These are phyloP conservation scores for Bufotes viridis DNA, from an alignment of 2,797 vertebrate genomes.

Conservation along the genomic window DNA sequence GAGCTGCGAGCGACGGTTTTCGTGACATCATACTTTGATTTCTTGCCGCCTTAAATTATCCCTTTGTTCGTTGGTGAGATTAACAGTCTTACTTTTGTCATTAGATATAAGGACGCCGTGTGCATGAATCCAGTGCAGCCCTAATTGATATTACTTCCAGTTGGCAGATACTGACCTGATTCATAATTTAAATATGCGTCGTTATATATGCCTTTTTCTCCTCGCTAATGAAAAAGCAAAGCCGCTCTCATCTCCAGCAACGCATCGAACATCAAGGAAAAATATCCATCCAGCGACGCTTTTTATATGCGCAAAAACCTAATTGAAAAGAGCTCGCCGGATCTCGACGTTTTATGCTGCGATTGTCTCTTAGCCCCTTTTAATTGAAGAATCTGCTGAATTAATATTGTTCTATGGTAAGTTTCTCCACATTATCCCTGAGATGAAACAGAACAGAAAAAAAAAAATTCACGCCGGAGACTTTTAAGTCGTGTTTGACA, in stretches of 20 bases:
- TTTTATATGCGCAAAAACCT: slow-evolving; percentile 75
- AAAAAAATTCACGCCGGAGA: slow-evolving; percentile 51
- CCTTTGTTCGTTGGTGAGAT: slow-evolving; percentile 81
- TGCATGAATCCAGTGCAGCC: slow-evolving; percentile 77
- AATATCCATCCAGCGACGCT: slow-evolving; percentile 69
- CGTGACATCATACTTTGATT: slow-evolving; percentile 84
- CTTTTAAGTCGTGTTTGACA: slow-evolving; percentile 60
- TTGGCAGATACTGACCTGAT: slow-evolving; percentile 83
- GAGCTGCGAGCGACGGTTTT: slow-evolving; percentile 82
- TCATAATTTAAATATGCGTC: slow-evolving; percentile 85
- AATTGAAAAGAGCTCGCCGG: slow-evolving; percentile 85
- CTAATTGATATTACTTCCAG: slow-evolving; percentile 86
- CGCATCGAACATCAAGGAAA: slow-evolving; percentile 81
- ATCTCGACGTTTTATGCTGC: slow-evolving; percentile 83
- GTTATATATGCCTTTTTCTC: slow-evolving; percentile 76
- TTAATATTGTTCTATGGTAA: slow-evolving; percentile 81
- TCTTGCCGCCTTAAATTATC: slow-evolving; percentile 84
- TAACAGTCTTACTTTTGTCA: slow-evolving; percentile 84
- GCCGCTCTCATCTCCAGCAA: slow-evolving; percentile 80
- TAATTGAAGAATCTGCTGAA: slow-evolving; percentile 82
- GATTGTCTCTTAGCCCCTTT: slow-evolving; percentile 81
- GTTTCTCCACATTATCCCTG: slow-evolving; percentile 74
- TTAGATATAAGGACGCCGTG: slow-evolving; percentile 85
- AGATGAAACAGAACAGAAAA: slow-evolving; percentile 65
- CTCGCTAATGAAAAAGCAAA: slow-evolving; percentile 78